Evolutionary conservation across 2,113 vertebrate species (phyloP), one percentile per base, ranked within the genome.

Genomic region (Fukomys damarensis): DNA sequence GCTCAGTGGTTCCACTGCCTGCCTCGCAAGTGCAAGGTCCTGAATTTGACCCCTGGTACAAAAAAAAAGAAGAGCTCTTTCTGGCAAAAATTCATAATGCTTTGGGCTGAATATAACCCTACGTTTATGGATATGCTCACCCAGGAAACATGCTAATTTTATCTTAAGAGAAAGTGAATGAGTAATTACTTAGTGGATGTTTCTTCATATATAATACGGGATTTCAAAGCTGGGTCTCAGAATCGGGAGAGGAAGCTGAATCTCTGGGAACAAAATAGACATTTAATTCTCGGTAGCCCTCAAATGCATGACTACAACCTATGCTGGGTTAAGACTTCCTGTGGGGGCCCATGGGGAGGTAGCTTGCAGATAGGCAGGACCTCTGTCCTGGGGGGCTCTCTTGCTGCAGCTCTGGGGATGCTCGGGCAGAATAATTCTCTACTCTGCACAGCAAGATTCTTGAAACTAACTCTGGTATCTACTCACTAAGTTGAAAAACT

Each of bases 71-170:
- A n/a, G n/a, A n/a, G 30, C 8, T 76, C 46, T 68, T 94, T 72
- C 72, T 95, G 81, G 56, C 7, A 86, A 24, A 59, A 68, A 61
- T 43, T 94, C 70, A 85, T 32, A 82, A 89, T 61, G 16, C 16
- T 77, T 54, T 82, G 58, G 24, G 66, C 43, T 63, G 38, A 79
- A 2, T 41, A 5, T 88, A 74, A 58, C 65, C 14, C 4, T 8
- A 77, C 32, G 22, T 7, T 32, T 38, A 7, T 58, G 65, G 35
- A 81, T 38, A 3, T 28, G 26, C 6, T 74, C 35, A 68, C 52
- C 68, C 35, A 96, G 58, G 52, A 76, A 85, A 52, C 87, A 76
- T 59, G 56, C 72, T 87, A 46, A 80, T 85, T 94, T 95, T 43
- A 91, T 52, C 65, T 94, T 87, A 86, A 77, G 38, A 93, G 28